A percentile compares a stretch with the other conserved stretches of the same genome.
These are phyloP conservation scores for Tipula lateralis DNA, from an alignment of 2,888 invertebrate species.

Conservation along the genomic window DNA sequence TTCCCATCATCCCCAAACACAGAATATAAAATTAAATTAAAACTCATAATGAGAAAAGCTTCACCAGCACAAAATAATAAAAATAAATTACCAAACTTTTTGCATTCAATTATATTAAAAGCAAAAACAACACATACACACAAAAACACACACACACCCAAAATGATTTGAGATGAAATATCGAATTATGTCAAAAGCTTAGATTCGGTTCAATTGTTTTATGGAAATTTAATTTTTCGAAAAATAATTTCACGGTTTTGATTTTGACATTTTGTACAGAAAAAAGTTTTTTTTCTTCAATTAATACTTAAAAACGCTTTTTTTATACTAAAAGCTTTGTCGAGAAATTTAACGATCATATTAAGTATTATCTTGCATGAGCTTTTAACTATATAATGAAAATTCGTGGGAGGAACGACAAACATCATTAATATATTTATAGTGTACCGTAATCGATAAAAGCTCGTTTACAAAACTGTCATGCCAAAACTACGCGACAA, in stretches of 20 bases:
- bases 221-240: conserved; percentile 11
- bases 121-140: not conserved
- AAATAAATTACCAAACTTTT: not conserved
- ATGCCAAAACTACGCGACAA: not conserved
- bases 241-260: conserved; percentile 24
- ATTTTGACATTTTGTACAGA: not conserved
- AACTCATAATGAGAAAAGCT: not conserved
- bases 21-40: not conserved
- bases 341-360: not conserved
- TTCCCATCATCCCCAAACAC: not conserved
- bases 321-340: not conserved
- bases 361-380: not conserved
- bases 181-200: conserved; percentile 19
- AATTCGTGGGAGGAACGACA: not conserved
- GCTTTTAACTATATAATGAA: not conserved
- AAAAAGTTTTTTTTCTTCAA: not conserved
- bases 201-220: conserved; percentile 5
- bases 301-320: not conserved
- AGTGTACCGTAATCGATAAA: not conserved
- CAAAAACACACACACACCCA: not conserved
- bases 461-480: not conserved
- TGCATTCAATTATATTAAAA: not conserved
- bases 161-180: not conserved
- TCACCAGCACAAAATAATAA: not conserved
- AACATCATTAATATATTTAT: not conserved